phyloP scores from a whole-genome alignment of 1,140 invertebrate species.

The Bombus fervidus region DNA sequence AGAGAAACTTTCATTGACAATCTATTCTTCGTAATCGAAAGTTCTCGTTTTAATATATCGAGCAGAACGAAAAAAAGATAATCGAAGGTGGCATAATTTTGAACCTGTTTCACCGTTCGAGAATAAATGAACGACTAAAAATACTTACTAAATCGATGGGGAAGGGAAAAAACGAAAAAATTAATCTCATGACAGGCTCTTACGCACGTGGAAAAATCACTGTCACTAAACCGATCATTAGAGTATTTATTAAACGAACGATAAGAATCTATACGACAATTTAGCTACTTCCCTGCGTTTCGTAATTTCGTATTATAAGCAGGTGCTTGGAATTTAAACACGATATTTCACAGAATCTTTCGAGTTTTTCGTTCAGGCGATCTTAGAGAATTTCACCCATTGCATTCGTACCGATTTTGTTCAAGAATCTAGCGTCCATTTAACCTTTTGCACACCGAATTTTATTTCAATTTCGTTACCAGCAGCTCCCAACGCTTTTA shows the following conservation, averaged over 20 bases:
- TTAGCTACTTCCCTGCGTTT: not conserved
- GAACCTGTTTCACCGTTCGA: not conserved
- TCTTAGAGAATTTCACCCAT: not conserved
- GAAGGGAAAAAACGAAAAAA: not conserved
- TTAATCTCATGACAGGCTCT: not conserved
- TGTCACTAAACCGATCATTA: not conserved
- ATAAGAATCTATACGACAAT: not conserved
- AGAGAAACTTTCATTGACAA: not conserved
- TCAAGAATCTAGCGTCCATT: not conserved
- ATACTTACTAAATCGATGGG: not conserved
- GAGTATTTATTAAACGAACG: not conserved
- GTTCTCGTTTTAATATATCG: not conserved
- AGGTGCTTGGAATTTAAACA: not conserved
- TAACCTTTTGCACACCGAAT: too few relatives aligned
- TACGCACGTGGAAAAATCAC: not conserved
- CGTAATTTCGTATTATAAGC: not conserved
- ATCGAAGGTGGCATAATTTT: not conserved
- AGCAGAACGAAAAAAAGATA: not conserved
- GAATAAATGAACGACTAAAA: not conserved
- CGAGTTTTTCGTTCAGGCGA: not conserved
- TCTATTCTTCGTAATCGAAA: conserved; percentile 1
- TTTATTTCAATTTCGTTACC: too few relatives aligned
- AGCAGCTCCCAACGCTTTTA: too few relatives aligned
- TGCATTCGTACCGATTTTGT: not conserved
- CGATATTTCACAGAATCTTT: not conserved